phyloP scores from a whole-genome alignment of 1,140 invertebrate genomes.

The Pogonus chalceus region DNA sequence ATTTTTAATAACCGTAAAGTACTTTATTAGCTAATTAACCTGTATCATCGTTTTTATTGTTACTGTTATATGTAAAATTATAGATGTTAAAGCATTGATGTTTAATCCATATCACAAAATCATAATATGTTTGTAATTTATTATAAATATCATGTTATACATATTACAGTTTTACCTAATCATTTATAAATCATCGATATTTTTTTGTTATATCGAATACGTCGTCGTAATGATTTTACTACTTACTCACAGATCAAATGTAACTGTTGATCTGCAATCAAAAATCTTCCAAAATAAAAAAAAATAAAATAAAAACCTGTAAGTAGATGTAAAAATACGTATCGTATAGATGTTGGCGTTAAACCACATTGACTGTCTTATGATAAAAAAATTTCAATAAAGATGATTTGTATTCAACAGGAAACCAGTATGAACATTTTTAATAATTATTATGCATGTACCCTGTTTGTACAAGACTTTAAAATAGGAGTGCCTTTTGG shows the following conservation, averaged over 20 bases:
- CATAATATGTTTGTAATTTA: no score
- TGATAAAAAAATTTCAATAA: background rate
- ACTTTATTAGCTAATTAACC: no score
- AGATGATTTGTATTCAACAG: background rate
- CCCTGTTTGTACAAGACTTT: slow-evolving; percentile 17
- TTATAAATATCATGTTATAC: no score
- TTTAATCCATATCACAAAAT: no score
- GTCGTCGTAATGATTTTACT: background rate
- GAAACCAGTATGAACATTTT: background rate
- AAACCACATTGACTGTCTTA: background rate
- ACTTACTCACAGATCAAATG: background rate
- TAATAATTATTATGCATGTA: no score
- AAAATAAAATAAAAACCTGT: background rate
- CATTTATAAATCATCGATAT: no score
- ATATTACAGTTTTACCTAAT: no score
- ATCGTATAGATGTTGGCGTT: background rate
- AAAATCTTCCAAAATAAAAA: background rate
- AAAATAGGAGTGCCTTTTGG: slow-evolving; percentile 27
- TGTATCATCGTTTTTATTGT: no score
- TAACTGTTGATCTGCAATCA: slow-evolving; percentile 1
- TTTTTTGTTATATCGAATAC: no score
- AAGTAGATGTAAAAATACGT: background rate
- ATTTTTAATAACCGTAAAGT: no score
- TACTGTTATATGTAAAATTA: no score
- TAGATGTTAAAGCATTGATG: no score